Evolutionary conservation across 2,113 vertebrate genomes (phyloP), one percentile per base, ranked within the genome.

Genomic region (Cyrtonyx montezumae): DNA sequence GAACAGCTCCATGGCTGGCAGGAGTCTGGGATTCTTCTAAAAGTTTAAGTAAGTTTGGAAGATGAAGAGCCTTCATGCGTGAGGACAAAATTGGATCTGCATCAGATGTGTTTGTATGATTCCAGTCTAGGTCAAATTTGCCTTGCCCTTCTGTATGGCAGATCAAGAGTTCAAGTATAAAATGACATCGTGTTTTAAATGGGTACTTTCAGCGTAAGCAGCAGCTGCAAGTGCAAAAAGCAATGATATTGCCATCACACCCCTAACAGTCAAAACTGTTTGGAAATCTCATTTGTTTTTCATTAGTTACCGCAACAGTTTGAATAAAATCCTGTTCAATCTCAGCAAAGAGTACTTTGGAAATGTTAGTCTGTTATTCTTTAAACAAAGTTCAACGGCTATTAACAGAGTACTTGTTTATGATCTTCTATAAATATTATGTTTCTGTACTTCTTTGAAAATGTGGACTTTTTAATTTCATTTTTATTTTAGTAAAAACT

Each of bases 341-440:
- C 96, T 96, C 94, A 94, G 91, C 91, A 94, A 94, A 96, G 94
- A 96, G 92, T 92, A 96, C 94, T 96, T 95, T 97, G 94, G 95
- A 96, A 97, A 97, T 96, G 94, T 97, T 96, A 96, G 96, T 95
- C 96, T 96, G 96, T 96, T 97, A 97, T 97, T 97, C 94, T 96
- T 95, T 96, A 97, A 92, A 87, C 87, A 93, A 70, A 94, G 88
- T 93, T 97, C 79, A 94, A 78, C 93, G 93, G 87, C 93, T 95
- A 85, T 90, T 96, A 96, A 94, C 82, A 83, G 95, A 95, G 91
- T 96, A 96, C 85, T 96, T 97, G 79, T 91, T 94, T 93, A 95
- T 91, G 74, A 87, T 91, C 62, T 94, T 96, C 91, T 93, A 92
- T 96, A 96, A 95, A 94, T 96, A 91, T 94, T 91, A 96, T 93